Evolutionary conservation across 2,888 invertebrate genomes (phyloP), one percentile per base, ranked within the genome.

Genomic region (Pocota personata): DNA sequence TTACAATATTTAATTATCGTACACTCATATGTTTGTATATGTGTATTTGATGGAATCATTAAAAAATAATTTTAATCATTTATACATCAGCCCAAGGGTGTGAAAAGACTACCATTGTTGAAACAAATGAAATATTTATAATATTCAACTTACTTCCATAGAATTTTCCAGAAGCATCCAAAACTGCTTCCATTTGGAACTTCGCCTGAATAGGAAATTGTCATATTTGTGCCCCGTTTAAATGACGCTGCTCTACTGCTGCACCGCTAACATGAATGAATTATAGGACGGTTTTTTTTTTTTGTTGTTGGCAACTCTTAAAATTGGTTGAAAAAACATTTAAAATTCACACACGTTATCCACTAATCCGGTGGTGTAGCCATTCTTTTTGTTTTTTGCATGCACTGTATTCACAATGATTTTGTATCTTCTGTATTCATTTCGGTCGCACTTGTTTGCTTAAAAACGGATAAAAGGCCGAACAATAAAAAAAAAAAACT

Each of bases 111-210:
- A 24, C 24, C 4, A 24, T 24, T 24, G 24, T 24, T n/a, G n/a
- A n/a, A n/a, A 24, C 24, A 4, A 24, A 24, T 24, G 10, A 12
- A n/a, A 3, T 0, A 32, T 37, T 48, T 12, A n/a, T 8, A 50
- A 16, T 30, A 0, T 37, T 21, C 0, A 55, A 94, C 96, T 96
- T 93, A 97, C 97, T 96, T 97, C 94, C 95, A 94, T 90, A 97
- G 94, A 92, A 97, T 97, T 94, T 96, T 95, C 97, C 97, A 97
- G 94, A 97, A 97, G 93, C 97, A 97, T 91, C 97, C 97, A 92
- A 97, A 97, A 93, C 96, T 96, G 94, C 97, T 97, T 91, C 97
- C 97, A 93, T 97, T 97, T 89, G 97, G 97, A 90, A 97, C 97
- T 93, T 97, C 96, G 91, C 97, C 96, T 90, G 97, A 96, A 93